phyloP scores from a whole-genome alignment of 2,797 vertebrate species.

The Melanotaenia pygmaea region DNA sequence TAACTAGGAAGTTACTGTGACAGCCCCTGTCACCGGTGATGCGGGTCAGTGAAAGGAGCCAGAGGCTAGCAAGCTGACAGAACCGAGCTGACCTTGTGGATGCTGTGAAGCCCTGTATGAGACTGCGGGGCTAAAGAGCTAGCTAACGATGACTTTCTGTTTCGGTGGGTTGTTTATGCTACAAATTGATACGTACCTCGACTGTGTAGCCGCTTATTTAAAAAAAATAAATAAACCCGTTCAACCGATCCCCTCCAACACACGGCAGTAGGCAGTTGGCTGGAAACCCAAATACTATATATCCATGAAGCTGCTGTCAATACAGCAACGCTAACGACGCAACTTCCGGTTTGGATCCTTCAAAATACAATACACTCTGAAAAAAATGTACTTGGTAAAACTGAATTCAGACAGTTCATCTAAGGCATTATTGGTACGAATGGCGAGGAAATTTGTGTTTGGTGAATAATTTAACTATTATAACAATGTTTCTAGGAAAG shows the following conservation, averaged over 20 bases:
- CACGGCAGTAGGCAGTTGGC: conserved; percentile 48
- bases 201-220: conserved; percentile 19
- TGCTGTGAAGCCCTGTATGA: conserved; percentile 49
- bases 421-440: no score
- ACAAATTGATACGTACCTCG: conserved; percentile 53
- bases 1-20: background rate
- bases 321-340: fast-evolving
- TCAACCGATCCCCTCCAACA: conserved; percentile 35
- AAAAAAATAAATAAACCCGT: conserved; percentile 27
- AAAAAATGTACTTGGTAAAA: no score
- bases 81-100: conserved; percentile 64
- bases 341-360: conserved; percentile 32
- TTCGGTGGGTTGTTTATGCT: no score
- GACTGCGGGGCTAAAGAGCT: conserved; percentile 40
- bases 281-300: conserved; percentile 41
- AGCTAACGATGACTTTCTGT: conserved; percentile 30
- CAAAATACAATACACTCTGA: conserved; percentile 46
- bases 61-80: conserved; percentile 47
- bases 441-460: no score
- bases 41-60: conserved; percentile 35
- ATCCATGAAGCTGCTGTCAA: conserved; percentile 24
- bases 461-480: no score
- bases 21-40: background rate
- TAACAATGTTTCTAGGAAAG: no score
- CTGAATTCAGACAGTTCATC: no score